Evolutionary conservation across 1,140 invertebrate species (phyloP), one percentile per base, ranked within the genome.

Genomic region (Caenorhabditis remanei): DNA sequence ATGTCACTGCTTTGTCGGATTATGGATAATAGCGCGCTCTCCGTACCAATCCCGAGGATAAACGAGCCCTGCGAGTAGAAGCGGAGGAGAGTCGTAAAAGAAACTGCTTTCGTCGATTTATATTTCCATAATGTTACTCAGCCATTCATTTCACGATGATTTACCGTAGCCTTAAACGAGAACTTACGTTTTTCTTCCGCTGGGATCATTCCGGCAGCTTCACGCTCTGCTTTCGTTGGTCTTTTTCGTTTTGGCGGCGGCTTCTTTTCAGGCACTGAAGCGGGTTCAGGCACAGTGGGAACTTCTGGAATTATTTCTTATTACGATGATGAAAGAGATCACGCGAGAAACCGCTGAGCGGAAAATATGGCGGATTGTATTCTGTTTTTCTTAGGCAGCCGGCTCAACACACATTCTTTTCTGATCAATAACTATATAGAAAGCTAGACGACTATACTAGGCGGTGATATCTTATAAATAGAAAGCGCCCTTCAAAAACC

Each of bases 31-130:
- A 8, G 32, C 19, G 32, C 24, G 24, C n/a, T 21, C 32, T 0
- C 32, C 32, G 32, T 32, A 32, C 58, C 13, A 24, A 14, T 24
- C 63, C 63, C 63, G 9, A 16, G 63, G 11, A 65, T 19, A 65
- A 32, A n/a, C 11, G 63, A 7, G 40, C 6, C 7, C 13, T 1
- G 58, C 32, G 32, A 32, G 19, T 75, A 16, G 43, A 75, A 43
- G 67, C 6, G 24, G 41, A 48, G 46, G 16, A 75, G n/a, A 48
- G 67, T 75, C 67, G 43, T 75, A 75, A 75, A 75, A 75, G 11
- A 46, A 75, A 46, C n/a, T 16, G 40, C 32, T 32, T 32, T 32
- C 32, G 32, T 32, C 32, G 32, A 32, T 32, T 32, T 32, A 1
- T 2, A 32, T 32, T 32, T 32, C 32, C 32, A 32, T 32, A 32